phyloP scores from a whole-genome alignment of 2,797 vertebrate genomes.

The Gephyroberyx darwinii region DNA sequence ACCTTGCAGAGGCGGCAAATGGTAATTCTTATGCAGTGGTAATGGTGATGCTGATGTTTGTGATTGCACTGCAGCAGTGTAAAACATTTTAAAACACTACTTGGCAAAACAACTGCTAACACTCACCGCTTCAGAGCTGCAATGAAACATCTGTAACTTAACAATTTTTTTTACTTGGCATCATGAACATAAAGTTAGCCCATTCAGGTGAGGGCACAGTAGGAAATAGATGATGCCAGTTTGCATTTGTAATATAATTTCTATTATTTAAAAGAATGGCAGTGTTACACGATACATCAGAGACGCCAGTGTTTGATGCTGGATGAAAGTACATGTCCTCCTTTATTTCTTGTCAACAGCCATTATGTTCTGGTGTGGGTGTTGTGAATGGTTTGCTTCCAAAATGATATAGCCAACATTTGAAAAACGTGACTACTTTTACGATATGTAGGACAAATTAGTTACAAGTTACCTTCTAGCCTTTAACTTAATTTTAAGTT shows the following conservation, averaged over 20 bases:
- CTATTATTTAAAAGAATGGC: constrained; percentile 9
- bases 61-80: constrained; percentile 40
- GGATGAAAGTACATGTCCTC: not conserved
- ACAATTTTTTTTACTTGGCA: constrained; percentile 26
- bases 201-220: not conserved
- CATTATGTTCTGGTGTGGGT: constrained; percentile 2
- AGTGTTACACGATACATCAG: constrained; percentile 10
- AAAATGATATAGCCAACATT: constrained; percentile 20
- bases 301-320: not conserved
- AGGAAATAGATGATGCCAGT: not conserved
- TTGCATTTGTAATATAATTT: constrained; percentile 5
- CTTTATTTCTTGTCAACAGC: constrained; percentile 30
- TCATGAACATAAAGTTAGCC: constrained; percentile 7
- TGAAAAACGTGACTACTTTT: constrained; percentile 33
- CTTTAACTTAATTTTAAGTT: no score
- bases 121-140: not conserved
- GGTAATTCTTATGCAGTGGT: constrained; percentile 55
- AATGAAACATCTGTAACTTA: constrained; percentile 36
- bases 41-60: constrained; percentile 61
- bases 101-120: constrained; percentile 8
- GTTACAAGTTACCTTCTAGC: not conserved
- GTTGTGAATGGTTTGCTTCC: constrained; percentile 27
- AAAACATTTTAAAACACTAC: constrained; percentile 42
- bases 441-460: constrained; percentile 23
- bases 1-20: constrained; percentile 40